Percentiles rank a stretch among this genome's conserved stretches.
Conservation (phyloP, 2,113 vertebrate species). For the Thamnophis sirtalis region DNA sequence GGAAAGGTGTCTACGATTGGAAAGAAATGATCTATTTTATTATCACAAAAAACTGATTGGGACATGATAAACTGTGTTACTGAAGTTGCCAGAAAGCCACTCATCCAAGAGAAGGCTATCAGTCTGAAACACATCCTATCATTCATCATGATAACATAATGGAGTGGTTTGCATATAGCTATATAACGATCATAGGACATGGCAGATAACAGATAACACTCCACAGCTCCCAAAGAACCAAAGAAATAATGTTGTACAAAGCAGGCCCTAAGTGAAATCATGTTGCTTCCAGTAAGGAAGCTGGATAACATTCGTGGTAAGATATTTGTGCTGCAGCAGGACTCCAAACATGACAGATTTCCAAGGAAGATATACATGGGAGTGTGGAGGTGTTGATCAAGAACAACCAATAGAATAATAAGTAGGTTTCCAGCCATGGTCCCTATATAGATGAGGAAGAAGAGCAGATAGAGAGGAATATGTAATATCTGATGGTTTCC, state of each 20-base stretch:
- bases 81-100: too few relatives aligned
- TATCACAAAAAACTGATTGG: neutral
- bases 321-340: too few relatives aligned
- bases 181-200: conserved; percentile 45
- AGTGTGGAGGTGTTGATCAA: conserved; percentile 27
- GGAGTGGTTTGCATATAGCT: conserved; percentile 38
- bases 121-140: neutral
- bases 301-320: too few relatives aligned
- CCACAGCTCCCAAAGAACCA: conserved; percentile 18
- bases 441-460: conserved; percentile 28
- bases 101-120: too few relatives aligned
- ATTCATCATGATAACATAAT: conserved; percentile 33
- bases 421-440: conserved; percentile 4
- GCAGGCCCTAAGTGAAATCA: neutral
- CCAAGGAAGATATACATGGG: conserved; percentile 47
- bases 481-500: neutral
- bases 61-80: too few relatives aligned
- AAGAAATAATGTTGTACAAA: neutral
- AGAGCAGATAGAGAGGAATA: conserved; percentile 40
- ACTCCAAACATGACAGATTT: neutral
- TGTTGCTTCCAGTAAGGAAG: neutral
- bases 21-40: neutral
- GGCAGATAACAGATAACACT: conserved; percentile 41
- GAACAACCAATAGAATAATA: conserved; percentile 35
- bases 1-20: neutral